Conservation (phyloP, 2,797 vertebrate genomes). For the Dermochelys coriacea region DNA sequence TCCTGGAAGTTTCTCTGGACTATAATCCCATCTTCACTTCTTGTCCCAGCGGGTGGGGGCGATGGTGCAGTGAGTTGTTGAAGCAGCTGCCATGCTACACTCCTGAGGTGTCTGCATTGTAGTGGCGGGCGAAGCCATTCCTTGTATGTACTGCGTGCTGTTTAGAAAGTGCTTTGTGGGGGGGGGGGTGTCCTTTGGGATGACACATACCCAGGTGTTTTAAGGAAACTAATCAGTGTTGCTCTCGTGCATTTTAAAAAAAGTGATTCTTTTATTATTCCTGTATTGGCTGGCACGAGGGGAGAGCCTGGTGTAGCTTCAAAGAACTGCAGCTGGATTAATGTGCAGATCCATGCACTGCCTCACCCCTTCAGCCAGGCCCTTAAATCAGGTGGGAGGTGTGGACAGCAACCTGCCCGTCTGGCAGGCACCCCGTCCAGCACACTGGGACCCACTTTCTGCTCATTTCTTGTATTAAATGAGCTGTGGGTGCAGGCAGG, state of each 20-base stretch:
- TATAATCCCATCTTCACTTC: neutral
- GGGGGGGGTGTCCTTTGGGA: too few species aligned
- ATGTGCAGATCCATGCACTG: neutral
- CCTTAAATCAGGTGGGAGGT: neutral
- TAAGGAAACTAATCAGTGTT: neutral
- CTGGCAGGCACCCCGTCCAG: neutral
- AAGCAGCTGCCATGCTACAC: neutral
- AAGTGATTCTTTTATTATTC: neutral
- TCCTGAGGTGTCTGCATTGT: neutral
- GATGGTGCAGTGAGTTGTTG: neutral
- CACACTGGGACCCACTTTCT: neutral
- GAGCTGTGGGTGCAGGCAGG: neutral
- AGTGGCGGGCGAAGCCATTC: neutral
- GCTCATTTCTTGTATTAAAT: neutral
- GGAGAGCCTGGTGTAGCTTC: neutral
- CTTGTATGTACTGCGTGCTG: neutral
- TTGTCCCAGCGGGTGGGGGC: neutral
- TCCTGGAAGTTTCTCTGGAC: too few species aligned
- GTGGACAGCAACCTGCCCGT: neutral
- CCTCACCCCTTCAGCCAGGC: neutral
- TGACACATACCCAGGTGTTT: neutral
- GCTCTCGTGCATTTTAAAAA: neutral
- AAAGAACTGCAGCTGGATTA: neutral
- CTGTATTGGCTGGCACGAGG: neutral
- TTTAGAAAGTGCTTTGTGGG: neutral